Base-by-base conservation (phyloP, 2,888 invertebrate species). In the Holacanthella duospinosa region DNA sequence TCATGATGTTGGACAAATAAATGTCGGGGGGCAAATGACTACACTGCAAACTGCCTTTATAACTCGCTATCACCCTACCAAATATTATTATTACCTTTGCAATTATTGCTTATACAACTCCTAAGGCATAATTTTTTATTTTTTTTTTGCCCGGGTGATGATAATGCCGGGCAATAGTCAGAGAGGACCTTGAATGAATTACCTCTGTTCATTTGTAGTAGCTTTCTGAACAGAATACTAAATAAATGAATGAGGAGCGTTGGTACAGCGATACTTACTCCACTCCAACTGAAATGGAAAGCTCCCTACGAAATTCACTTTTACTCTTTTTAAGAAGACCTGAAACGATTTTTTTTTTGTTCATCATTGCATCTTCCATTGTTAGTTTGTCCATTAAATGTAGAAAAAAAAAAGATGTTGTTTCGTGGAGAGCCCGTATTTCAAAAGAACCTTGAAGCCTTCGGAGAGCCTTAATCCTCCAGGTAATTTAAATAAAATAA, bases 131-230 rank as follows among this genome's bases (percentile, higher is more conserved):
- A n/a, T n/a, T n/a, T n/a, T n/a, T n/a, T n/a, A n/a, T n/a, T n/a
- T n/a, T 21, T 48, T 48, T 48, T 48, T 48, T 48, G 48, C 48
- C 48, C 48, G 48, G 48, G 48, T 48, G n/a, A 9, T 48, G 6
- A 16, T 6, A 36, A n/a, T n/a, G n/a, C 36, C 6, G 16, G 36
- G 16, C 36, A 36, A 36, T 9, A n/a, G 48, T 9, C 48, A 48
- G 48, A 48, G 21, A 36, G 16, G 36, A n/a, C 48, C 48, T 48
- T 48, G 48, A 48, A 48, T 48, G 48, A 21, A 21, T 48, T 48
- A 48, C 21, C 6, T 21, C 48, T n/a, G n/a, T n/a, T n/a, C 48
- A 9, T 48, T 48, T 48, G 21, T 21, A 48, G 6, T 21, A 48
- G 4, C 19, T 48, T 21, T 9, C 48, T 21, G 48, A 48, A 4